A percentile compares a stretch with the other conserved stretches of the same genome.
These are phyloP conservation scores for Pediacus dermestoides DNA, from an alignment of 2,888 invertebrate species.

Conservation along the genomic window DNA sequence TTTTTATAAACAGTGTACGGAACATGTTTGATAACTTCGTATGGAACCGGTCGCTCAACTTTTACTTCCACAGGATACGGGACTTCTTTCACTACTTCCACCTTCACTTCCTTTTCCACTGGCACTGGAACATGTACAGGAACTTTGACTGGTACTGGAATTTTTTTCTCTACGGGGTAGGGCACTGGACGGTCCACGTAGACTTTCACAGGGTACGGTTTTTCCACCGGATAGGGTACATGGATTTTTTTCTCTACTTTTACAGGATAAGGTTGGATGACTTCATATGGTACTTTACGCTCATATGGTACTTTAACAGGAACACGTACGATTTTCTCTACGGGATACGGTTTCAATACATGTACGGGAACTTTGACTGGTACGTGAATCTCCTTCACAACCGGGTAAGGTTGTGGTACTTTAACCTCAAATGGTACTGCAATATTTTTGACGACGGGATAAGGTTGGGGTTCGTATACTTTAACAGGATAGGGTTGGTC, in stretches of 20 bases:
- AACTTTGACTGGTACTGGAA: slow-evolving; percentile 71
- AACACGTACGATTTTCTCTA: slow-evolving; percentile 66
- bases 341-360: slow-evolving; percentile 67
- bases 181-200: slow-evolving; percentile 63
- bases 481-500: slow-evolving; percentile 63
- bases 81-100: slow-evolving; percentile 64
- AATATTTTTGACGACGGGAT: slow-evolving; percentile 26
- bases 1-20: slow-evolving; percentile 50
- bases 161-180: slow-evolving; percentile 68
- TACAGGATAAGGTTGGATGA: slow-evolving; percentile 62
- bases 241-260: slow-evolving; percentile 68
- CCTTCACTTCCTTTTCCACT: slow-evolving; percentile 61
- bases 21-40: slow-evolving; percentile 60
- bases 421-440: slow-evolving; percentile 25
- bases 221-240: slow-evolving; percentile 52
- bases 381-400: slow-evolving; percentile 61
- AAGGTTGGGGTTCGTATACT: slow-evolving; percentile 53
- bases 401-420: slow-evolving; percentile 70
- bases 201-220: slow-evolving; percentile 62
- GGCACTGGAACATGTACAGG: slow-evolving; percentile 67
- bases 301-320: slow-evolving; percentile 65
- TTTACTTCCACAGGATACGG: slow-evolving; percentile 66
- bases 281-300: slow-evolving; percentile 61
- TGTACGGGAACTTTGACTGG: slow-evolving; percentile 67
- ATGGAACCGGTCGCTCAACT: slow-evolving; percentile 66